Percentiles rank a stretch among this genome's conserved stretches.
phyloP scores from a whole-genome alignment of 2,888 invertebrate genomes.

The Phalera bucephala region DNA sequence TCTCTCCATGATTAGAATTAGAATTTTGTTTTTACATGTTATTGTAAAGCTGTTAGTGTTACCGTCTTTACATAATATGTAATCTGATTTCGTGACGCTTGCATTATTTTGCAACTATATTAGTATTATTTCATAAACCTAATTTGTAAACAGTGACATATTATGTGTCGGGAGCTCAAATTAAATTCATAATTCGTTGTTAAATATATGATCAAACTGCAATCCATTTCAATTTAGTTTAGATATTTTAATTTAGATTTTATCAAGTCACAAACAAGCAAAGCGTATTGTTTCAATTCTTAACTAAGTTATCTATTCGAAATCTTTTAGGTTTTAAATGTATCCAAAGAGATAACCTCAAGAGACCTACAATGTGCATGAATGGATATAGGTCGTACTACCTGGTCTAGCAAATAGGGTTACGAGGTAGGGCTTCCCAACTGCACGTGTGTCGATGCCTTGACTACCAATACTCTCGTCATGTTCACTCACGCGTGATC shows the following conservation, averaged over 20 bases:
- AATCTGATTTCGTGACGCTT: slow-evolving; percentile 10
- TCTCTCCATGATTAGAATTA: slow-evolving; percentile 25
- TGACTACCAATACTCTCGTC: slow-evolving; percentile 39
- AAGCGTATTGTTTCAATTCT: too few species aligned
- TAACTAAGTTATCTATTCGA: too few species aligned
- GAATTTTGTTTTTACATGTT: slow-evolving; percentile 7
- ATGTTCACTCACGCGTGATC: slow-evolving; percentile 54
- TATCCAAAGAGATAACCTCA: too few species aligned
- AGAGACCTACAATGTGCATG: slow-evolving; percentile 15
- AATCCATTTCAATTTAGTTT: too few species aligned
- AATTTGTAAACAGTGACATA: background rate
- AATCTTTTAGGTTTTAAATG: too few species aligned
- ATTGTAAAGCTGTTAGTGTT: slow-evolving; percentile 28
- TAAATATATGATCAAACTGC: too few species aligned
- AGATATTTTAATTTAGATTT: too few species aligned
- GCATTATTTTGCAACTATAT: slow-evolving; percentile 17
- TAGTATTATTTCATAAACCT: slow-evolving; percentile 13
- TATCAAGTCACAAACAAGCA: too few species aligned
- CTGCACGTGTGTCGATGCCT: slow-evolving; percentile 52
- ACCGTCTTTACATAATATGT: slow-evolving; percentile 9
- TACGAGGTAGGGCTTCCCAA: slow-evolving; percentile 66
- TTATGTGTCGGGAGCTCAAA: background rate
- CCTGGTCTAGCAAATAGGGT: slow-evolving; percentile 66
- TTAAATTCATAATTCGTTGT: background rate
- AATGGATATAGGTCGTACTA: slow-evolving; percentile 48